Conservation (phyloP, 2,797 vertebrate genomes). For the Clangula hyemalis region DNA sequence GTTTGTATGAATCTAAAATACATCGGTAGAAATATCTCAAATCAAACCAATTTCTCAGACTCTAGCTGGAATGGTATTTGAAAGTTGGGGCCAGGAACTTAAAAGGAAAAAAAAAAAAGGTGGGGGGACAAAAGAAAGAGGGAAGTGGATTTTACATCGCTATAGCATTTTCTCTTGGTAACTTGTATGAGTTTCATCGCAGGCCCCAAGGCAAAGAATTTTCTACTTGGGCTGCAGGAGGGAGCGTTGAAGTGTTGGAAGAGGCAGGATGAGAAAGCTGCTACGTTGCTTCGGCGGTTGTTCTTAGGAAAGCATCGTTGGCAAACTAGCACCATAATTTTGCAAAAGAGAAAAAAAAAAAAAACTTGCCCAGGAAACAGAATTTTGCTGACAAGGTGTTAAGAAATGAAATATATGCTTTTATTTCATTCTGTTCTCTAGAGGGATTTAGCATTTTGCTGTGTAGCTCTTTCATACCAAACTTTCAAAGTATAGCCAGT, state of each 20-base stretch:
- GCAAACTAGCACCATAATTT: conserved; percentile 64
- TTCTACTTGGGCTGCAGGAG: conserved; percentile 62
- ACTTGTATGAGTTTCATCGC: conserved; percentile 32
- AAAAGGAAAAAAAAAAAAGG: not conserved
- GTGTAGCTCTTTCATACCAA: conserved; percentile 37
- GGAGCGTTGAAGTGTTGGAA: conserved; percentile 74
- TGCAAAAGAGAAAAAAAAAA: not conserved
- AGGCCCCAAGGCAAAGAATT: conserved; percentile 67
- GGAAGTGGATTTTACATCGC: conserved; percentile 4
- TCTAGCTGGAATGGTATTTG: not conserved
- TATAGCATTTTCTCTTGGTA: not conserved
- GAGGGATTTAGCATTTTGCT: conserved; percentile 69
- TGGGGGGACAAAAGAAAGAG: not conserved
- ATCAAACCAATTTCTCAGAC: not conserved
- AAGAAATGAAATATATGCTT: conserved; percentile 57
- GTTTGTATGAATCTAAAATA: not conserved
- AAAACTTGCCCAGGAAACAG: conserved; percentile 55
- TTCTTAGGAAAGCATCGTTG: conserved; percentile 69
- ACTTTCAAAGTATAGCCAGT: conserved; percentile 44
- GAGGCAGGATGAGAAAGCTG: conserved; percentile 71
- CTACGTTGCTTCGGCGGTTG: conserved; percentile 55
- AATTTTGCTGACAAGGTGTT: conserved; percentile 71
- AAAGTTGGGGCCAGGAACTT: not conserved
- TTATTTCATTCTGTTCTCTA: conserved; percentile 58
- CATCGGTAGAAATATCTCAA: not conserved